Evolutionary conservation across 2,113 vertebrate genomes (phyloP), one percentile per base, ranked within the genome.

Genomic region (Nannospalax galili): DNA sequence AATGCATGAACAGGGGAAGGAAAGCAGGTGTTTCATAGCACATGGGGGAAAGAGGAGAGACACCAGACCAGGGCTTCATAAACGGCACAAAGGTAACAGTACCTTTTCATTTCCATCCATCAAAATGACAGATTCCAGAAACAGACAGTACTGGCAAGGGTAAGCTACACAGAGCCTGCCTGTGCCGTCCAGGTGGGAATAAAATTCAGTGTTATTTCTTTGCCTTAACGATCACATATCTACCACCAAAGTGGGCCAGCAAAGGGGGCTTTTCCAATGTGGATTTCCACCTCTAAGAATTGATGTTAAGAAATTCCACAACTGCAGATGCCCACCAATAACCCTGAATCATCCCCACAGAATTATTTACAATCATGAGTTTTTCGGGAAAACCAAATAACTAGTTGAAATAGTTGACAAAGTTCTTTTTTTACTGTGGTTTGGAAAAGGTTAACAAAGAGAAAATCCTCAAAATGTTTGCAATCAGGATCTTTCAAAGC

Each of bases 71-170:
- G 7, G 26, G n/a, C 24, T 56, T 92, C 58, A 32, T 42, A 95
- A 77, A 58, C 11, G 40, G 45, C 9, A 17, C 28, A 72, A 65
- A 24, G 58, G 8, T 17, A 42, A 78, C 26, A n/a, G 48, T 58
- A 62, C 26, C 78, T 81, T 78, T 69, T 80, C 60, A 88, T 91
- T 88, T 92, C 40, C 24, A 67, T 52, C 48, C 82, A 70, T 88
- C 65, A 72, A 67, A 92, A 24, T 60, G 92, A 56, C 32, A 52
- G 28, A 52, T 52, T 89, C 73, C 60, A 85, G 74, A 70, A 92
- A 85, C 10, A 84, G 2, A 60, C 32, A 84, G 42, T 5, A 3
- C 58, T 48, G 26, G 56, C 5, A 42, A 86, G 64, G 4, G 3
- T 56, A 69, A 90, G 56, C 24, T 60, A 52, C 86, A 45, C 7